Percentiles rank a stretch among this genome's conserved stretches.
These are phyloP conservation scores for Euura saliciscinereae DNA, from an alignment of 1,140 invertebrate species.

Conservation along the genomic window DNA sequence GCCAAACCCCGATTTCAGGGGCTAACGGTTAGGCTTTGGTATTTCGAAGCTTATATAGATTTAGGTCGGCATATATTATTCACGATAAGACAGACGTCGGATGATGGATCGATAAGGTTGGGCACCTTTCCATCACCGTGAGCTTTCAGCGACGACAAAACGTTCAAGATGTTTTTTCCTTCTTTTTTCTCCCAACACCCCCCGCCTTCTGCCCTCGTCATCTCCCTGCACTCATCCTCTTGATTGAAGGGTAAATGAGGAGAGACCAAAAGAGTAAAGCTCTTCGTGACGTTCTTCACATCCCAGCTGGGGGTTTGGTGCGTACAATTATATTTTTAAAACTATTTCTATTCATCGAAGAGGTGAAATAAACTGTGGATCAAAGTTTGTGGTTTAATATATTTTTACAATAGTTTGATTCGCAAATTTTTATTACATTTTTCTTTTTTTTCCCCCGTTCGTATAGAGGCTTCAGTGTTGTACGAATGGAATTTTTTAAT, in stretches of 20 bases:
- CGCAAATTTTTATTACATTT: too few species aligned
- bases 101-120: constrained; percentile 5
- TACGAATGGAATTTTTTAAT: not conserved
- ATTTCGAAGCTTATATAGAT: constrained; percentile 1
- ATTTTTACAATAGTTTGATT: too few species aligned
- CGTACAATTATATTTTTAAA: not conserved
- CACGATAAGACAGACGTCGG: constrained; percentile 6
- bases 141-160: constrained; percentile 3
- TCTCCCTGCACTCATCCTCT: too few species aligned
- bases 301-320: not conserved
- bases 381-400: too few species aligned
- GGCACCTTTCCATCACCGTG: not conserved
- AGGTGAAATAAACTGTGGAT: too few species aligned
- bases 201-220: not conserved
- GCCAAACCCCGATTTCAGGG: not conserved
- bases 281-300: not conserved
- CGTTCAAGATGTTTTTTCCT: not conserved
- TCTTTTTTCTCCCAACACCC: not conserved
- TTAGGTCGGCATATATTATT: constrained; percentile 2
- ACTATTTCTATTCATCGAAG: too few species aligned
- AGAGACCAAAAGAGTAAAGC: not conserved
- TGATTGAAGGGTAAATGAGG: too few species aligned
- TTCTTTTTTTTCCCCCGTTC: too few species aligned
- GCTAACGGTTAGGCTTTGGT: not conserved
- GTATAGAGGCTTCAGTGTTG: too few species aligned